Evolutionary conservation across 2,888 invertebrate genomes (phyloP).

Genomic region (Caenorhabditis virilis): DNA sequence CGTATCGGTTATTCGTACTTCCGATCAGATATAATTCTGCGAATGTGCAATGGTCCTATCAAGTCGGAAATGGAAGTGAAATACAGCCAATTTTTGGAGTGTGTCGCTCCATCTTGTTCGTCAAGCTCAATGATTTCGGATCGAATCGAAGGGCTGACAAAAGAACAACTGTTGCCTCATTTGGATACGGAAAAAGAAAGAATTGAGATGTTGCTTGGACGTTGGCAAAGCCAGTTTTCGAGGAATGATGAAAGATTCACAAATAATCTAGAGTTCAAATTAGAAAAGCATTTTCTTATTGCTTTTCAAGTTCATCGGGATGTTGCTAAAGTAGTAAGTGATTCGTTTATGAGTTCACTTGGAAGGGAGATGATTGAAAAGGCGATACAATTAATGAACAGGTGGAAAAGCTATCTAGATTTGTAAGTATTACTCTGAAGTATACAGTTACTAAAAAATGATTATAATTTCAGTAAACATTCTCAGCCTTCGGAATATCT

Average conservation of each 20-base stretch:
- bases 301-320: conserved; percentile 45
- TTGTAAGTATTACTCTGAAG: background rate
- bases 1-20: conserved; percentile 23
- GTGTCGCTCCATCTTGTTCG: conserved; percentile 19
- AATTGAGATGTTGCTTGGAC: conserved; percentile 11
- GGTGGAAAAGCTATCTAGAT: conserved; percentile 24
- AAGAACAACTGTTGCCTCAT: conserved; percentile 17
- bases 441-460: background rate
- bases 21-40: too few species aligned
- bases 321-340: conserved; percentile 32
- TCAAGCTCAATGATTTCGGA: conserved; percentile 20
- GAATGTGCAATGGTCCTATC: too few species aligned
- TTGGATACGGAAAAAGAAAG: conserved; percentile 24
- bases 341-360: conserved; percentile 20
- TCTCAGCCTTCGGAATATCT: conserved; percentile 20
- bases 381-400: conserved; percentile 13
- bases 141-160: conserved; percentile 9
- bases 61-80: background rate
- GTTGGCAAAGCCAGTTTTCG: conserved; percentile 4
- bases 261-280: conserved; percentile 24
- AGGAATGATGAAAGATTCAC: conserved; percentile 9
- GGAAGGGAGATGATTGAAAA: conserved; percentile 32
- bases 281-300: conserved; percentile 31
- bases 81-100: conserved; percentile 5
- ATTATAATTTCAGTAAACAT: conserved; percentile 10